Conservation (phyloP, 2,113 vertebrate species). For the Tetrao urogallus region DNA sequence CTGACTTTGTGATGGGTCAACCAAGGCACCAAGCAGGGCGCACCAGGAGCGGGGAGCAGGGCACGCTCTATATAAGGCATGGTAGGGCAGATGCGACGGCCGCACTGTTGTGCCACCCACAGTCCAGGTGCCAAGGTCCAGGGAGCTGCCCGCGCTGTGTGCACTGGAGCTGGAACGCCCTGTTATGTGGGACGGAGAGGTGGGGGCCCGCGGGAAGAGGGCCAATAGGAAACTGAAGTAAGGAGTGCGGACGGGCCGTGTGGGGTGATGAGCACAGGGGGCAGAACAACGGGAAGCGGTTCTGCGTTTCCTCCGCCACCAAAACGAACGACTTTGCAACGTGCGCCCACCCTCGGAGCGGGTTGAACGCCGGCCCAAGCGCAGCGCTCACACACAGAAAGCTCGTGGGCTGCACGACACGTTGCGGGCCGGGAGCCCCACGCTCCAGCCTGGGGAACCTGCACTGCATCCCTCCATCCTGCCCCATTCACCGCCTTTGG, state of each 20-base stretch:
- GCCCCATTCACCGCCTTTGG: neutral
- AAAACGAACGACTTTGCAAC: neutral
- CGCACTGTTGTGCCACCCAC: rapidly evolving
- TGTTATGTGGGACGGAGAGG: neutral
- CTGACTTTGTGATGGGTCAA: neutral
- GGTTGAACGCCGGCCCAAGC: neutral
- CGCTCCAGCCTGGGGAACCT: rapidly evolving
- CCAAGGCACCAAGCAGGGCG: neutral
- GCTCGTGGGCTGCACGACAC: rapidly evolving
- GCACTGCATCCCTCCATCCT: rapidly evolving
- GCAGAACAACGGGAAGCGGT: neutral
- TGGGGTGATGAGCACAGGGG: neutral
- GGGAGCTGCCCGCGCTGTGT: neutral
- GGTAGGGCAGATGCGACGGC: neutral
- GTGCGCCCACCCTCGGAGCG: neutral
- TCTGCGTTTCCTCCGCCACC: neutral
- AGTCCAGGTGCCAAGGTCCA: neutral
- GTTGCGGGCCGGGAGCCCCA: rapidly evolving
- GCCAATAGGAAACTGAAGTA: neutral
- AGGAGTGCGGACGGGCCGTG: neutral
- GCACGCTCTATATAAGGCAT: neutral
- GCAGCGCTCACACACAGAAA: neutral
- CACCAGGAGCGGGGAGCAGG: neutral
- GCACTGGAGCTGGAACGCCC: rapidly evolving
- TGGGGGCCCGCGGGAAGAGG: neutral